A percentile compares a stretch with the other conserved stretches of the same genome.
Evolutionary conservation across 2,797 vertebrate species (phyloP).

Genomic region (Tragelaphus eurycerus): DNA sequence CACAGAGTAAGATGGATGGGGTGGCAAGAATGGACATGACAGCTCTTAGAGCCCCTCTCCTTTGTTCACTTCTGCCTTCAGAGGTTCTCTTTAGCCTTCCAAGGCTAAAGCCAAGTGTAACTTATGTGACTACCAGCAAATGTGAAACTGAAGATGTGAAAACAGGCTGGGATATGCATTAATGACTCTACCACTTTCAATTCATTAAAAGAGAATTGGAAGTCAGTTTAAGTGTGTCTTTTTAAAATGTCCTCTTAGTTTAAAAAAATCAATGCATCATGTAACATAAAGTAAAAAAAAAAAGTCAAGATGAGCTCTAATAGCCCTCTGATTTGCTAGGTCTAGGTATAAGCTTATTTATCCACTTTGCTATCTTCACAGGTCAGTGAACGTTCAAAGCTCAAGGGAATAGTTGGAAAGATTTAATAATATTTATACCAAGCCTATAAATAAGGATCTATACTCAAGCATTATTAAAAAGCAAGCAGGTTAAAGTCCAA

Average conservation of each 20-base stretch:
- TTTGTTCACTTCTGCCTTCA: neutral
- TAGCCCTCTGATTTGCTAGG: neutral
- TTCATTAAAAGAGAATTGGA: neutral
- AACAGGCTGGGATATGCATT: neutral
- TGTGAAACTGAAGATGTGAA: neutral
- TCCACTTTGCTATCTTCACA: constrained; percentile 11
- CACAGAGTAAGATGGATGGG: neutral
- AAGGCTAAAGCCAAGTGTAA: neutral
- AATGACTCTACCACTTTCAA: neutral
- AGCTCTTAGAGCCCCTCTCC: neutral
- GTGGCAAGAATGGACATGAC: neutral
- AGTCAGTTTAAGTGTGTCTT: neutral
- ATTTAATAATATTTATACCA: neutral
- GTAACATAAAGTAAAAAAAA: neutral
- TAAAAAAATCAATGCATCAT: neutral
- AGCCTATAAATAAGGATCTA: neutral
- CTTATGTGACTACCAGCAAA: neutral
- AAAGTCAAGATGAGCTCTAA: neutral
- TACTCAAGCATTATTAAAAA: constrained; percentile 12
- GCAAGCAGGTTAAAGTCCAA: constrained; percentile 18
- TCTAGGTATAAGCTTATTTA: constrained; percentile 4
- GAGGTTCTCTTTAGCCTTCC: neutral
- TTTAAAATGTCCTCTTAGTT: neutral
- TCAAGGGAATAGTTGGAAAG: neutral
- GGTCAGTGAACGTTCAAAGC: neutral